A percentile compares a stretch with the other conserved stretches of the same genome.
These are phyloP conservation scores for Enteromius radiatus DNA, from an alignment of 2,797 vertebrate species.

Conservation along the genomic window DNA sequence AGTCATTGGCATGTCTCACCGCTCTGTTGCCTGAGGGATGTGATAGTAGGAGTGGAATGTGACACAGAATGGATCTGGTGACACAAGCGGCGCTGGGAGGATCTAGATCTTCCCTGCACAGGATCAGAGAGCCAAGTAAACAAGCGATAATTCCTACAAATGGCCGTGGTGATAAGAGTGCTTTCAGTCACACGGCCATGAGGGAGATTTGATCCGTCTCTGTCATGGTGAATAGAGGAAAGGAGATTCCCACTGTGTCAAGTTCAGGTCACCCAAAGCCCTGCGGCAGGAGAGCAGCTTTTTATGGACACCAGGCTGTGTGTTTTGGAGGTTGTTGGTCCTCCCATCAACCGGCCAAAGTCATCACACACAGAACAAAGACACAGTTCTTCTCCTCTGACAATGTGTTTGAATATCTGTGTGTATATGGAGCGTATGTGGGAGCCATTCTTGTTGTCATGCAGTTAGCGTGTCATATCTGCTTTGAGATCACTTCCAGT, in stretches of 20 bases:
- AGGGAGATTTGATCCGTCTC: slow-evolving; percentile 41
- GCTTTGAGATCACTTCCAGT: slow-evolving; percentile 15
- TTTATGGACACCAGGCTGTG: slow-evolving; percentile 48
- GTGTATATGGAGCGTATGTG: neutral
- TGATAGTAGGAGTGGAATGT: slow-evolving; percentile 47
- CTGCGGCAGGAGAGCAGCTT: slow-evolving; percentile 43
- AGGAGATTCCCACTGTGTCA: slow-evolving; percentile 43
- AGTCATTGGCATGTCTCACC: slow-evolving; percentile 37
- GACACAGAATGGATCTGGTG: slow-evolving; percentile 42
- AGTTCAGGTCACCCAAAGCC: slow-evolving; percentile 36
- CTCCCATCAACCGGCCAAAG: slow-evolving; percentile 51
- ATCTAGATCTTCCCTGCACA: slow-evolving; percentile 36
- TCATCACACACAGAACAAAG: slow-evolving; percentile 61
- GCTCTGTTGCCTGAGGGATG: slow-evolving; percentile 48
- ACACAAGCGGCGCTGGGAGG: slow-evolving; percentile 23
- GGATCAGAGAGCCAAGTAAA: slow-evolving; percentile 53
- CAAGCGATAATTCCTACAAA: slow-evolving; percentile 53
- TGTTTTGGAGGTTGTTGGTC: slow-evolving; percentile 57
- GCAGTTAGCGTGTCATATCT: neutral
- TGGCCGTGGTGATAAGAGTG: slow-evolving; percentile 47
- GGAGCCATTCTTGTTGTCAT: neutral
- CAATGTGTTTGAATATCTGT: slow-evolving; percentile 14
- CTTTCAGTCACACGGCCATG: slow-evolving; percentile 28
- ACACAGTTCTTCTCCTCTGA: slow-evolving; percentile 36
- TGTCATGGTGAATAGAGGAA: slow-evolving; percentile 33